Evolutionary conservation across 1,140 invertebrate genomes (phyloP).

Genomic region (Metaphire vulgaris): DNA sequence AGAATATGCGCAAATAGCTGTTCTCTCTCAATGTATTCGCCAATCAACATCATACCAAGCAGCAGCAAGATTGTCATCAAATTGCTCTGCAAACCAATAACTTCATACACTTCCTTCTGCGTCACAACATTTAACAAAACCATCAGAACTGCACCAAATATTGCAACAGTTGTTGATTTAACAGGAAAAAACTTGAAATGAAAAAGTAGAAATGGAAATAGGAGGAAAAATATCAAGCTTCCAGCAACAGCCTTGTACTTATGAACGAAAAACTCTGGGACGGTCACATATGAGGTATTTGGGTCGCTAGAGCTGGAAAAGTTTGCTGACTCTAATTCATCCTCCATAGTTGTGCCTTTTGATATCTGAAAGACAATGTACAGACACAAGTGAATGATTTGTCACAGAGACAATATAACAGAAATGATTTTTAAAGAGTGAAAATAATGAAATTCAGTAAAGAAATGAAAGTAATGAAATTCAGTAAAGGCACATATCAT

Average conservation of each 20-base stretch:
- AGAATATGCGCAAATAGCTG: slow-evolving; percentile 6
- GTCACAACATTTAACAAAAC: slow-evolving; percentile 8
- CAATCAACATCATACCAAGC: slow-evolving; percentile 8
- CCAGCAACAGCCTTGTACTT: neutral
- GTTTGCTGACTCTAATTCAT: no score
- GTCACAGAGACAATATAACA: no score
- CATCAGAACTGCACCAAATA: slow-evolving; percentile 11
- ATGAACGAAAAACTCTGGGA: neutral
- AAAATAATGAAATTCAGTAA: no score
- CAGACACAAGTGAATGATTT: no score
- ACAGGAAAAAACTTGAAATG: slow-evolving; percentile 3
- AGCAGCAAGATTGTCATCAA: neutral
- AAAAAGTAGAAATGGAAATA: slow-evolving; percentile 3
- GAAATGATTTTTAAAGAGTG: no score
- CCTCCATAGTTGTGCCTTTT: no score
- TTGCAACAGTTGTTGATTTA: neutral
- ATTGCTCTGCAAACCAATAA: slow-evolving; percentile 11
- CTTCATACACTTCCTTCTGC: neutral
- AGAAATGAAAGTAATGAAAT: no score
- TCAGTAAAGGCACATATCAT: no score
- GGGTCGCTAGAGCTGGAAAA: no score
- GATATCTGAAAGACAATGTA: no score
- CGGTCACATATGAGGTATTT: neutral
- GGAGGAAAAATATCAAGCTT: neutral
- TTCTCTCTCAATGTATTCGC: slow-evolving; percentile 3